Conservation (phyloP, 2,113 vertebrate genomes). For the Thamnaconus septentrionalis region DNA sequence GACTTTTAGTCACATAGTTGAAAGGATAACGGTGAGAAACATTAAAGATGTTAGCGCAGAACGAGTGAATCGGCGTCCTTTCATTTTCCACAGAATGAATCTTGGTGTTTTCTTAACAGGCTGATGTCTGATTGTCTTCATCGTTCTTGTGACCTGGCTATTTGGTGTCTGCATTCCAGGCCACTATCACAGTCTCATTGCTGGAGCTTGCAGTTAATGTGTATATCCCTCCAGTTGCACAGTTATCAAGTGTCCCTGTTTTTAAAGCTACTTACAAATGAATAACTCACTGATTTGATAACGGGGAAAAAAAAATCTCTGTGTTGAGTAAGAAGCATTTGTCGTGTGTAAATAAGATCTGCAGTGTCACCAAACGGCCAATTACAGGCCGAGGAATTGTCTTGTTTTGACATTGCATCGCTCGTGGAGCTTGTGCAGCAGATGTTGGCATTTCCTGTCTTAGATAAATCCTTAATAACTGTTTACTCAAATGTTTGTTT, state of each 20-base stretch:
- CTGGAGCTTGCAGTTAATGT: slow-evolving; percentile 22
- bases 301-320: slow-evolving; percentile 1
- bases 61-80: no score
- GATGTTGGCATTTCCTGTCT: slow-evolving; percentile 68
- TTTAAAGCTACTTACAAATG: background rate
- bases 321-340: slow-evolving; percentile 1
- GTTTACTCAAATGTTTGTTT: slow-evolving; percentile 63
- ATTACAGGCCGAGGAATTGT: slow-evolving; percentile 15
- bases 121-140: no score
- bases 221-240: slow-evolving; percentile 20
- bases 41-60: no score
- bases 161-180: slow-evolving; percentile 1
- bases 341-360: slow-evolving; percentile 11
- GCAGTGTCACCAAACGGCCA: slow-evolving; percentile 12
- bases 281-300: background rate
- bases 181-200: slow-evolving; percentile 5
- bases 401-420: slow-evolving; percentile 24
- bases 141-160: background rate
- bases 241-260: slow-evolving; percentile 22
- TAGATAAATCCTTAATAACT: slow-evolving; percentile 53
- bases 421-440: slow-evolving; percentile 23
- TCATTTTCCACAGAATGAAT: no score
- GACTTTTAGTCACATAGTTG: no score
- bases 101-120: no score
- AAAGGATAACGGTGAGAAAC: no score